Evolutionary conservation across 2,888 invertebrate species (phyloP), one percentile per base, ranked within the genome.

Genomic region (Lepidocyrtinus sp.): DNA sequence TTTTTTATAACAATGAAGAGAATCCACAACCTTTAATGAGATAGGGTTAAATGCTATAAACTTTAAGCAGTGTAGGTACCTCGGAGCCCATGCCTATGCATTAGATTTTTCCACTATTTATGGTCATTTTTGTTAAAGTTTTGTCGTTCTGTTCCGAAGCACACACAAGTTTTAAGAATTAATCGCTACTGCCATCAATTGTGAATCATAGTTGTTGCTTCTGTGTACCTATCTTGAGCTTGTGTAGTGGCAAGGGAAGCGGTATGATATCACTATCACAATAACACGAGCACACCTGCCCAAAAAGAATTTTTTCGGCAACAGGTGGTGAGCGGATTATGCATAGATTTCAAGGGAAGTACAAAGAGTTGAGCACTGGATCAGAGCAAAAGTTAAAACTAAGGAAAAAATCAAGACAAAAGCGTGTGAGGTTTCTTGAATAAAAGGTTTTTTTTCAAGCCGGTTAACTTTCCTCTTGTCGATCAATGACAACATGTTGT

Each of bases 211-310:
- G 67, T 46, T 67, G 22, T 46, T 67, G 46, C 19, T 67, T n/a
- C 17, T 64, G 27, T 27, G 64, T 36, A 27, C n/a, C 64, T 64
- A 36, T 27, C 64, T 62, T 45, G n/a, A n/a, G n/a, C n/a, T 46
- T 27, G 26, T 61, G 5, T 71, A 59, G 17, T 59, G 63, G 65
- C 21, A 75, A 75, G 25, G 24, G 19, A 50, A 69, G 27, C 22
- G 69, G 55, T 69, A 24, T 19, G 36, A 25, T 36, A 71, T 61
- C 71, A 36, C 45, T 75, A 50, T 78, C 63, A 71, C 22, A 70
- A 24, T 21, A 76, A 76, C 81, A 82, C 78, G 81, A 80, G 83
- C 81, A 84, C 84, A 84, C 83, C 83, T 83, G 83, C 84, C 82
- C 81, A 79, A 19, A 68, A 76, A 83, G 68, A 79, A 83, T 84